Conservation (phyloP, 2,888 invertebrate genomes). For the Cotesia congregata region DNA sequence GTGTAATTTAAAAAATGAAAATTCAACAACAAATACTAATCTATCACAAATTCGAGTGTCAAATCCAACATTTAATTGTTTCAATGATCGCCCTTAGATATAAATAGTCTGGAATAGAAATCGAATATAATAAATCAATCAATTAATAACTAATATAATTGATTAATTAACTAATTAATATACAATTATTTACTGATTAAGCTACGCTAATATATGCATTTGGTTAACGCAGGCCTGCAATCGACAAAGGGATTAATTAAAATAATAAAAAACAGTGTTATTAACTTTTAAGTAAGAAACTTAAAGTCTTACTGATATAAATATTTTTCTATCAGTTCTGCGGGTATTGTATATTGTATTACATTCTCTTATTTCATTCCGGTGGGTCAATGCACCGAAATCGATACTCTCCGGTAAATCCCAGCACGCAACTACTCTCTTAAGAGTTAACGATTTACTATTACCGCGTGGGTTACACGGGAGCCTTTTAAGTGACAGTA, state of each 20-base stretch:
- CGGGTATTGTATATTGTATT: neutral
- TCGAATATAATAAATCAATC: neutral
- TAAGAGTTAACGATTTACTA: neutral
- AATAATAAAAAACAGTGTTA: neutral
- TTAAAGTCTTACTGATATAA: neutral
- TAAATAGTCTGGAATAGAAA: neutral
- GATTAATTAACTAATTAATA: neutral
- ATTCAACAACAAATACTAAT: conserved; percentile 2
- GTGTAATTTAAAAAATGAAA: conserved; percentile 4
- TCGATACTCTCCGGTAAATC: conserved; percentile 12
- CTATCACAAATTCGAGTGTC: conserved; percentile 23
- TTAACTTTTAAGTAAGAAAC: neutral
- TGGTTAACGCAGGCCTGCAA: neutral
- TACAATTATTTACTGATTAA: neutral
- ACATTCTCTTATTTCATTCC: conserved; percentile 7
- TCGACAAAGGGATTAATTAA: neutral
- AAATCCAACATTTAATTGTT: neutral
- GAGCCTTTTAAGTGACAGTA: neutral
- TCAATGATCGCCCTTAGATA: neutral
- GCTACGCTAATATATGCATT: neutral
- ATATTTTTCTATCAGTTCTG: neutral
- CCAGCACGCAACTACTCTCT: conserved; percentile 10
- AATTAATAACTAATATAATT: neutral
- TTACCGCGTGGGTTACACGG: neutral
- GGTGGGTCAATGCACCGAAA: conserved; percentile 26